These are phyloP conservation scores for Eupelmus urozonus DNA, from an alignment of 2,888 invertebrate species.

Conservation along the genomic window DNA sequence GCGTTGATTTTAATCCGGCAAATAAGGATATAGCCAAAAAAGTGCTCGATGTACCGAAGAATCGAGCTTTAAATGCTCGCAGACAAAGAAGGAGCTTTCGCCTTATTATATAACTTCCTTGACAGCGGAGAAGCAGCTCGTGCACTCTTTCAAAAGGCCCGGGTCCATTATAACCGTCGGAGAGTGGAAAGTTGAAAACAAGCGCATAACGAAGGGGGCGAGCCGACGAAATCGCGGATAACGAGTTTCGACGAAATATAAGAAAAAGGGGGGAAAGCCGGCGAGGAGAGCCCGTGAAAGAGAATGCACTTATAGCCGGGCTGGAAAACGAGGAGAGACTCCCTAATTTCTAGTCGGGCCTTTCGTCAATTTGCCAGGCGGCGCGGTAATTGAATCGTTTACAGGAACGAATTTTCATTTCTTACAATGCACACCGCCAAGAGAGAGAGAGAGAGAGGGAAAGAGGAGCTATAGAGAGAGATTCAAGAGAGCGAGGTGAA, in stretches of 20 bases:
- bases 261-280: constrained; percentile 29
- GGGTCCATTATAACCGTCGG: constrained; percentile 17
- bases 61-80: too few relatives aligned
- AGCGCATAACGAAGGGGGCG: constrained; percentile 40
- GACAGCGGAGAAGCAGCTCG: neutral
- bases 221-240: constrained; percentile 41
- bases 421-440: constrained; percentile 43
- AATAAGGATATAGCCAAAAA: neutral
- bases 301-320: constrained; percentile 7
- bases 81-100: neutral
- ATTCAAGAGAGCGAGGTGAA: constrained; percentile 42
- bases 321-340: constrained; percentile 48
- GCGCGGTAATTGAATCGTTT: constrained; percentile 62
- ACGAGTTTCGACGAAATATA: constrained; percentile 49
- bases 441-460: constrained; percentile 16
- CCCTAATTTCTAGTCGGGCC: constrained; percentile 54
- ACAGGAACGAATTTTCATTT: constrained; percentile 61
- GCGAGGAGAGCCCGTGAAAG: neutral
- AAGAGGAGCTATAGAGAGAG: constrained; percentile 37
- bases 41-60: neutral
- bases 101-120: constrained; percentile 27
- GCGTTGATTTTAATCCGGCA: too few relatives aligned
- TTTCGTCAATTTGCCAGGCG: constrained; percentile 45
- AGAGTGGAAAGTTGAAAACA: constrained; percentile 36
- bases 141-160: neutral